phyloP scores from a whole-genome alignment of 2,797 vertebrate genomes.

The Tinamus major region DNA sequence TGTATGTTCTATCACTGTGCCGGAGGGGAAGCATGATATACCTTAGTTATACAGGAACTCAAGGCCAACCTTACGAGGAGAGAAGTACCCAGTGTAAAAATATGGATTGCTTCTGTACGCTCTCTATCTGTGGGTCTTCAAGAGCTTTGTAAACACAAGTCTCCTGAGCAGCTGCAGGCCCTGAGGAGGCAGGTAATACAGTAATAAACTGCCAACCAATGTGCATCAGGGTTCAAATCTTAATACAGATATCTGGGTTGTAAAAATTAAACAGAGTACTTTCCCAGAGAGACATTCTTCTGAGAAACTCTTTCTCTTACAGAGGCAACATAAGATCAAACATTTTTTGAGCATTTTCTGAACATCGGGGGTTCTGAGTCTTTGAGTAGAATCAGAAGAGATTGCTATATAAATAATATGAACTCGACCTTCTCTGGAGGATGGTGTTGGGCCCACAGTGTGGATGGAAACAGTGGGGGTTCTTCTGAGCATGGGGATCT shows the following conservation, averaged over 20 bases:
- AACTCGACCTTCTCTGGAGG: slow-evolving; percentile 15
- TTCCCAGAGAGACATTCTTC: slow-evolving; percentile 2
- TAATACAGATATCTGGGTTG: neutral
- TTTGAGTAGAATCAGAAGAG: slow-evolving; percentile 18
- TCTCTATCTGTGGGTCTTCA: slow-evolving; percentile 39
- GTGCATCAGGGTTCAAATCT: slow-evolving; percentile 12
- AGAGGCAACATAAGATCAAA: neutral
- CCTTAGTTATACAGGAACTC: slow-evolving; percentile 10
- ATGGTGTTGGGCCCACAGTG: neutral
- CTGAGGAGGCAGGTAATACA: slow-evolving; percentile 18
- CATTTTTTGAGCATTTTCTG: neutral
- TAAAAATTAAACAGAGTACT: neutral
- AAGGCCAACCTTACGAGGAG: slow-evolving; percentile 28
- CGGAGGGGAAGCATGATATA: neutral
- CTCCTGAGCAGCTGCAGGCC: slow-evolving; percentile 33
- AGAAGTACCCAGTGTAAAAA: slow-evolving; percentile 38
- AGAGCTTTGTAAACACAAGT: slow-evolving; percentile 42
- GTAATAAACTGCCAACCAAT: slow-evolving; percentile 48
- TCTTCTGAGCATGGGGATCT: slow-evolving; percentile 8
- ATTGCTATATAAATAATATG: neutral
- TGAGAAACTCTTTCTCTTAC: neutral
- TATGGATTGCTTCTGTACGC: slow-evolving; percentile 5
- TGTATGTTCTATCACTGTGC: slow-evolving; percentile 2
- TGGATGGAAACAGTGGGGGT: neutral
- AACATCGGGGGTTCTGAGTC: neutral